Percentiles rank a stretch among this genome's conserved stretches.
Conservation (phyloP, 30 jellyfish, hydroid and myxozoan genomes). For the Aurelia sp. region DNA sequence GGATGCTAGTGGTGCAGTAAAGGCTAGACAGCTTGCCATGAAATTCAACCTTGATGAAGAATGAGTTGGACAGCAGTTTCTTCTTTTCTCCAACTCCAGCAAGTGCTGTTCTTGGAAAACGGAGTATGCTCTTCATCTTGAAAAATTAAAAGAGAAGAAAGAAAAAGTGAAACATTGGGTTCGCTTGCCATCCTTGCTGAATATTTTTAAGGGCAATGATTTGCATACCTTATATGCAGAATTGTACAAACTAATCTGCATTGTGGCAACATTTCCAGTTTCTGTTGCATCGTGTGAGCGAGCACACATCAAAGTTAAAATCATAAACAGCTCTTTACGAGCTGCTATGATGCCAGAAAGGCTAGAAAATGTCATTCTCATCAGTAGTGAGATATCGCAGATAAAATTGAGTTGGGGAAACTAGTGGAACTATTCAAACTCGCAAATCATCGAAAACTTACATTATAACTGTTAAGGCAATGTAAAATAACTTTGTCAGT, state of each 20-base stretch:
- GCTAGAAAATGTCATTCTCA: conserved; percentile 32
- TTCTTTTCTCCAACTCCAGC: conserved; percentile 34
- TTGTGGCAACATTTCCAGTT: conserved; percentile 67
- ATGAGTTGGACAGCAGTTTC: conserved; percentile 45
- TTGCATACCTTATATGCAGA: conserved; percentile 48
- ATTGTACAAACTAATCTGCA: conserved; percentile 8
- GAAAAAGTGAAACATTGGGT: conserved; percentile 50
- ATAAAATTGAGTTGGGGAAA: conserved; percentile 13
- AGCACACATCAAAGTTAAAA: conserved; percentile 58
- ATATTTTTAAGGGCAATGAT: conserved; percentile 32
- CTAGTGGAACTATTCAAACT: conserved; percentile 20
- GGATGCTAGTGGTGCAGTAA: conserved; percentile 1
- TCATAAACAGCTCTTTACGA: conserved; percentile 39
- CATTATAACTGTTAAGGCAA: neutral
- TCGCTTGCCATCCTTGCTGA: conserved; percentile 58
- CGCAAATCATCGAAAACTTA: conserved; percentile 32
- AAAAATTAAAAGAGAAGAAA: conserved; percentile 33
- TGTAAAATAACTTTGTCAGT: no score
- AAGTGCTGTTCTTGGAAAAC: conserved; percentile 41
- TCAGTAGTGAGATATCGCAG: conserved; percentile 50
- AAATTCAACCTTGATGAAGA: conserved; percentile 17
- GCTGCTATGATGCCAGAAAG: conserved; percentile 59
- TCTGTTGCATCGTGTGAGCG: conserved; percentile 61
- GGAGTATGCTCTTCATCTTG: conserved; percentile 17
- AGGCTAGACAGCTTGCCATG: conserved; percentile 18